These are phyloP conservation scores for Bicyclus anynana DNA, from an alignment of 1,140 invertebrate genomes.

Conservation along the genomic window DNA sequence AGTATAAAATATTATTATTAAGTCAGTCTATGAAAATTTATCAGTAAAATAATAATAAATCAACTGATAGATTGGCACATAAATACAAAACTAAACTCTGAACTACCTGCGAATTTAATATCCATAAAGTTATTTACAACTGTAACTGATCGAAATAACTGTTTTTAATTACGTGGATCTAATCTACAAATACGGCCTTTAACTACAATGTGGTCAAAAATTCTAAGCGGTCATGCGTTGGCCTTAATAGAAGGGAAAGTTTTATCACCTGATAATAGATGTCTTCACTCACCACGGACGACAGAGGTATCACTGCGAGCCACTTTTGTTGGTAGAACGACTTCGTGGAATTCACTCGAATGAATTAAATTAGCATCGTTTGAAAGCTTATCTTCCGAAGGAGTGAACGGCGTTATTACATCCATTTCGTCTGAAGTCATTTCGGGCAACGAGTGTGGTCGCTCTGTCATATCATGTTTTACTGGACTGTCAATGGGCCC, in stretches of 20 bases:
- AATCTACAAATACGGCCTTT: constrained; percentile 17
- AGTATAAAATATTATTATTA: no score
- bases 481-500: background rate
- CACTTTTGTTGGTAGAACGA: constrained; percentile 60
- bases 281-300: constrained; percentile 76
- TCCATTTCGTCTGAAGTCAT: constrained; percentile 56
- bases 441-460: constrained; percentile 5
- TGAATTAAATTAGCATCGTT: constrained; percentile 44
- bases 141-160: no score
- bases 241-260: constrained; percentile 66
- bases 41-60: no score
- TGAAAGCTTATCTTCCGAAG: constrained; percentile 19
- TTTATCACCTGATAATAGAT: constrained; percentile 74
- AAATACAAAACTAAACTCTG: no score
- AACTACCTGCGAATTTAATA: no score
- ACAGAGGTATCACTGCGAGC: constrained; percentile 58
- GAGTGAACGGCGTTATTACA: constrained; percentile 50
- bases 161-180: background rate
- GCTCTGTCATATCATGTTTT: background rate
- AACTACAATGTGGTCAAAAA: constrained; percentile 43
- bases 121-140: no score
- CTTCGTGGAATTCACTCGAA: constrained; percentile 65
- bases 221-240: constrained; percentile 61
- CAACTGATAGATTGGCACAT: no score
- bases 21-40: no score